Conservation (phyloP, 2,797 vertebrate genomes). For the Petrocephalus sullivani region DNA sequence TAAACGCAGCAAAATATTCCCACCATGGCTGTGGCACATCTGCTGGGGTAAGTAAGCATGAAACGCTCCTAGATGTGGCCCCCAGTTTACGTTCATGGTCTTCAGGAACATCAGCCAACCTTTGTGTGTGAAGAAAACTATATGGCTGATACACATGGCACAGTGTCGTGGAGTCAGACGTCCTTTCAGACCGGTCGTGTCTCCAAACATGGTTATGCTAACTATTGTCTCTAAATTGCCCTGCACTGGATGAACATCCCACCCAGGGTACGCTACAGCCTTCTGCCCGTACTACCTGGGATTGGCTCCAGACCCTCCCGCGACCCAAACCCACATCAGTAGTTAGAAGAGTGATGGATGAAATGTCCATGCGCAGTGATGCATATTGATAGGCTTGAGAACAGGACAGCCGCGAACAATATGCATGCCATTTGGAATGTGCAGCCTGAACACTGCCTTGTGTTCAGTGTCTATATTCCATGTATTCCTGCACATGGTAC, state of each 20-base stretch:
- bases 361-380: neutral
- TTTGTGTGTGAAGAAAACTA: neutral
- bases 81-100: neutral
- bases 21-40: neutral
- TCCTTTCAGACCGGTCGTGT: neutral
- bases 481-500: neutral
- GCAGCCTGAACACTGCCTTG: neutral
- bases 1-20: neutral
- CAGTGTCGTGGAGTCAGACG: neutral
- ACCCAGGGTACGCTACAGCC: neutral
- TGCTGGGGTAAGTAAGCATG: neutral
- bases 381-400: neutral
- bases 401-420: neutral
- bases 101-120: neutral
- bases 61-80: neutral
- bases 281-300: neutral
- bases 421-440: neutral
- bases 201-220: neutral
- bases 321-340: neutral
- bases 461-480: neutral
- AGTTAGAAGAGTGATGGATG: neutral
- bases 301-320: neutral
- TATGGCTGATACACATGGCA: neutral
- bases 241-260: neutral
- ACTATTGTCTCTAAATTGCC: neutral